These are phyloP conservation scores for Pseudopleuronectes americanus DNA, from an alignment of 2,797 vertebrate genomes.

Conservation along the genomic window DNA sequence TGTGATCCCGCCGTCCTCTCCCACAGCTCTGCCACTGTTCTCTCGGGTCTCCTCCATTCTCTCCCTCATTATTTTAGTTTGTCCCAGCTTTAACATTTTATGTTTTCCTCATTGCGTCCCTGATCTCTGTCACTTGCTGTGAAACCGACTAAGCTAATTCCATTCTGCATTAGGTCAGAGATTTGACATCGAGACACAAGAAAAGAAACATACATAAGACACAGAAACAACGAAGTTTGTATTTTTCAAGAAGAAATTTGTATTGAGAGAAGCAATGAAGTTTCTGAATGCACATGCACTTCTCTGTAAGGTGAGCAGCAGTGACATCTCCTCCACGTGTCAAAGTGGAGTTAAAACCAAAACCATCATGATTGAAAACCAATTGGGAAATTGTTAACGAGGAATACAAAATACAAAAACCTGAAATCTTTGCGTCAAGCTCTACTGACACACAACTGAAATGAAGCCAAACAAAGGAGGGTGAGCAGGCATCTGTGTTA, in stretches of 20 bases:
- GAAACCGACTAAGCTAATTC: not conserved
- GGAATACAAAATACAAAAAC: slow-evolving; percentile 7
- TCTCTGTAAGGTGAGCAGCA: not conserved
- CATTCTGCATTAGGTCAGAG: not conserved
- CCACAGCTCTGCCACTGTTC: slow-evolving; percentile 15
- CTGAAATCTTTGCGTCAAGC: too few relatives aligned
- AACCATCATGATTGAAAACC: not conserved
- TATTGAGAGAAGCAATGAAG: not conserved
- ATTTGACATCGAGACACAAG: not conserved
- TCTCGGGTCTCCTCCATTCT: slow-evolving; percentile 8
- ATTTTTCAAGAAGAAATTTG: not conserved
- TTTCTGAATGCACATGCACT: too few relatives aligned
- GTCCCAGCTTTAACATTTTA: not conserved
- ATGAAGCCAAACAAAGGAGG: slow-evolving; percentile 18
- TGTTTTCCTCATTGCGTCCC: too few relatives aligned
- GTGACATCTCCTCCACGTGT: slow-evolving; percentile 1
- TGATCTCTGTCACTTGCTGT: slow-evolving; percentile 3
- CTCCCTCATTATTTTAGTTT: not conserved
- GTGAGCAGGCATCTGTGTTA: not conserved
- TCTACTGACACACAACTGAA: not conserved
- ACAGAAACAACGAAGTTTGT: not conserved
- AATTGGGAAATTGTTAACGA: slow-evolving; percentile 2
- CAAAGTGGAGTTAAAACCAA: not conserved
- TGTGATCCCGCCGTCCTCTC: slow-evolving; percentile 31
- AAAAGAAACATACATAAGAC: not conserved